Conservation (phyloP, 1,140 invertebrate species). For the Platyura marginata region DNA sequence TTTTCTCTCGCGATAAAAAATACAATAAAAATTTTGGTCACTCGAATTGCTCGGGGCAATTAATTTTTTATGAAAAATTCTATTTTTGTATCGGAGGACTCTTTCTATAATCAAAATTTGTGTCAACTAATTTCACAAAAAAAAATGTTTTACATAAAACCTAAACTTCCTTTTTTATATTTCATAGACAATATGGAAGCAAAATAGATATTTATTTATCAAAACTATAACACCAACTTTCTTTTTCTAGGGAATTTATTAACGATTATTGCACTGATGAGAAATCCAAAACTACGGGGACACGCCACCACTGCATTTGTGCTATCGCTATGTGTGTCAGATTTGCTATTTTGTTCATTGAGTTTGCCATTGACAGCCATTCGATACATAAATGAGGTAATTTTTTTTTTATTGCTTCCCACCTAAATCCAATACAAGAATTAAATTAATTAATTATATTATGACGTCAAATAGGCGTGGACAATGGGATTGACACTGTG, state of each 20-base stretch:
- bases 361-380: conserved; percentile 70
- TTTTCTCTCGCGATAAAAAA: too few relatives aligned
- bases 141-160: conserved; percentile 1
- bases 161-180: too few relatives aligned
- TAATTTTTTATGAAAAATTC: conserved; percentile 2
- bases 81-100: not conserved
- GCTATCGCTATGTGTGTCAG: conserved; percentile 65
- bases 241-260: conserved; percentile 50
- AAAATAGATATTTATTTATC: conserved; percentile 1
- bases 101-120: not conserved
- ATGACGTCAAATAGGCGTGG: too few relatives aligned
- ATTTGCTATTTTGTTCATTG: conserved; percentile 66
- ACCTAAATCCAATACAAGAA: too few relatives aligned
- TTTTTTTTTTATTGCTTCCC: not conserved
- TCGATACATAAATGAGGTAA: conserved; percentile 53
- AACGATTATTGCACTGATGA: conserved; percentile 54
- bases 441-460: too few relatives aligned
- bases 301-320: conserved; percentile 80
- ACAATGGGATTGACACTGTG: conserved; percentile 59
- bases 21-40: too few relatives aligned
- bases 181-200: too few relatives aligned
- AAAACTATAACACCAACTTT: conserved; percentile 1
- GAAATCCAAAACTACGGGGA: conserved; percentile 51
- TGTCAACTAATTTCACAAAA: not conserved
- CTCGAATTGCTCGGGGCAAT: too few relatives aligned